phyloP scores from a whole-genome alignment of 2,113 vertebrate genomes.

The Scatophagus argus region DNA sequence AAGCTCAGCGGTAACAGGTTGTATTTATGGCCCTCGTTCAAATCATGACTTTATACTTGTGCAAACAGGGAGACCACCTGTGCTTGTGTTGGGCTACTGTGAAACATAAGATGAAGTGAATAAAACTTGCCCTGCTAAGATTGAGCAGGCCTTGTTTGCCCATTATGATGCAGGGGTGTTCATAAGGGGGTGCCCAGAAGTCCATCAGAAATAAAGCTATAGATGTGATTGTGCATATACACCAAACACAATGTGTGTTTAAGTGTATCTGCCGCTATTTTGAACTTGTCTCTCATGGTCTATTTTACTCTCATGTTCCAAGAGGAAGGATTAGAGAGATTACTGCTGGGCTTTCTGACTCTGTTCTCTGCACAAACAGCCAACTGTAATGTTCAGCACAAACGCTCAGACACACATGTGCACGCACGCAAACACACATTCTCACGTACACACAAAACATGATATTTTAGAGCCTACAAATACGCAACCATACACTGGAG shows the following conservation, averaged over 20 bases:
- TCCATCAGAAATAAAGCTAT: not conserved
- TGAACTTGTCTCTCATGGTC: constrained; percentile 51
- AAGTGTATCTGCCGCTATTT: constrained; percentile 40
- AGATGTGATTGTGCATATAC: not conserved
- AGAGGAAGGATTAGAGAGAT: constrained; percentile 74
- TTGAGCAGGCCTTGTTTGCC: not conserved
- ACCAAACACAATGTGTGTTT: not conserved
- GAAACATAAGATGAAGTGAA: not conserved
- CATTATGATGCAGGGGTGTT: not conserved
- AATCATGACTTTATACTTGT: not conserved
- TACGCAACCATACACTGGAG: not conserved
- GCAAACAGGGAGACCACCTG: not conserved
- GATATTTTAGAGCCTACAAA: not conserved
- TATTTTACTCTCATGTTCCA: constrained; percentile 64
- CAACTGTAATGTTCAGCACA: constrained; percentile 32
- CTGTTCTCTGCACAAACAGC: constrained; percentile 17
- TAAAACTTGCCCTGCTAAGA: not conserved
- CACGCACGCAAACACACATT: not conserved
- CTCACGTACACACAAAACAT: not conserved
- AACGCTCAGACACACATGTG: not conserved
- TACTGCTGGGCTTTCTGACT: constrained; percentile 56
- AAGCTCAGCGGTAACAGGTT: constrained; percentile 6
- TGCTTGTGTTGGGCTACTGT: not conserved
- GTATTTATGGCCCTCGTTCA: not conserved
- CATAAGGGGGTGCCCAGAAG: too few relatives aligned